Conservation (phyloP, 2,113 vertebrate species). For the Trematomus loennbergii region DNA sequence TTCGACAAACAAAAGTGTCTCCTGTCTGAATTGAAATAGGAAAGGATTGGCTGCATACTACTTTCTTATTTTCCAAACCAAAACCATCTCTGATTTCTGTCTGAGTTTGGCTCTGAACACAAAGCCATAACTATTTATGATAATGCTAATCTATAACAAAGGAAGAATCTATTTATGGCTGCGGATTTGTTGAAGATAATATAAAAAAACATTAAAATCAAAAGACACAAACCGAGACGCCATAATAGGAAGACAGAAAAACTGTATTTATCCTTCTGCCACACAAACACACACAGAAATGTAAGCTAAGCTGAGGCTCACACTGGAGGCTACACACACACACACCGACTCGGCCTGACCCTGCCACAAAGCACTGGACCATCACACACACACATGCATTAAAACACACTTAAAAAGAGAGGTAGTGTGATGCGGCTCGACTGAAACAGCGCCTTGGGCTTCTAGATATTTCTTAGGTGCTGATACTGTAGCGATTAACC, state of each 20-base stretch:
- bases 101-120: background rate
- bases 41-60: too few relatives aligned
- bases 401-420: conserved; percentile 35
- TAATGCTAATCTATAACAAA: too few relatives aligned
- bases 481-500: conserved; percentile 70
- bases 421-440: conserved; percentile 40
- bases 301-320: conserved; percentile 66
- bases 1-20: background rate
- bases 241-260: too few relatives aligned
- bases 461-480: conserved; percentile 72
- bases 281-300: conserved; percentile 40
- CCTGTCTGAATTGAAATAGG: background rate
- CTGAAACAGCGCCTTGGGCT: conserved; percentile 59
- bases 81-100: background rate
- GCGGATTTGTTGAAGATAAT: too few relatives aligned
- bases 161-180: background rate
- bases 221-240: background rate
- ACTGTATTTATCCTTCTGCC: conserved; percentile 5
- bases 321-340: conserved; percentile 66
- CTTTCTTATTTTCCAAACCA: background rate
- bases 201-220: too few relatives aligned
- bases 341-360: conserved; percentile 49
- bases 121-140: background rate
- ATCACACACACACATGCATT: conserved; percentile 4
- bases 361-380: conserved; percentile 64